Evolutionary conservation across 2,113 vertebrate genomes (phyloP), one percentile per base, ranked within the genome.

Genomic region (Amphiprion ocellaris): DNA sequence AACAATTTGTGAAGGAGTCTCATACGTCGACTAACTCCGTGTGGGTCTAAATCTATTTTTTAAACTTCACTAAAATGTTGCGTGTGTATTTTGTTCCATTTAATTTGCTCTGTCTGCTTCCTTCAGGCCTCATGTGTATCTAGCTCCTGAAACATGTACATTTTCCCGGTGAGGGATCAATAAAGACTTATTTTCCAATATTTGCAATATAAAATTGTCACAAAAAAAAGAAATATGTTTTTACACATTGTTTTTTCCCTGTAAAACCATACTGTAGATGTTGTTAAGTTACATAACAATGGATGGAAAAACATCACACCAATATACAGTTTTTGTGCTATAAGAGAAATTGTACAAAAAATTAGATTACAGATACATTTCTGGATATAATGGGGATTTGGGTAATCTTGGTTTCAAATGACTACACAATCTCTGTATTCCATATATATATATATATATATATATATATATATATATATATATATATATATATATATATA

Each of bases 1-100:
- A 81, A 90, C 52, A 37, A 67, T 47, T 14, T 59, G 56, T 74
- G 24, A 61, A 12, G 46, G 49, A 67, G 17, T 74, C 56, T 64
- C 19, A 55, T 74, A 56, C 30, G 46, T 72, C 17, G 0, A 56
- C 14, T 67, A 41, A 58, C 62, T 44, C 33, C 21, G 8, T 12
- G 16, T n/a, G 19, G 37, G 1, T 76, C 14, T 33, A 46, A 68
- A 19, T 65, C 16, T 37, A 10, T 47, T 30, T 52, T n/a, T 52
- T 52, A n/a, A 10, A 52, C 49, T 52, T 44, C 41, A 12, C 41
- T 44, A 14, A 7, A 44, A 44, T 44, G 12, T 44, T 15, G 11
- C 2, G 44, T 28, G 26, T 50, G 7, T 17, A 17, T 69, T 77
- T 60, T 53, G 23, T 69, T 30, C 17, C 10, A 16, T 62, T 24